Base-by-base conservation (phyloP, 2,888 invertebrate genomes). In the Charanyca ferruginea region DNA sequence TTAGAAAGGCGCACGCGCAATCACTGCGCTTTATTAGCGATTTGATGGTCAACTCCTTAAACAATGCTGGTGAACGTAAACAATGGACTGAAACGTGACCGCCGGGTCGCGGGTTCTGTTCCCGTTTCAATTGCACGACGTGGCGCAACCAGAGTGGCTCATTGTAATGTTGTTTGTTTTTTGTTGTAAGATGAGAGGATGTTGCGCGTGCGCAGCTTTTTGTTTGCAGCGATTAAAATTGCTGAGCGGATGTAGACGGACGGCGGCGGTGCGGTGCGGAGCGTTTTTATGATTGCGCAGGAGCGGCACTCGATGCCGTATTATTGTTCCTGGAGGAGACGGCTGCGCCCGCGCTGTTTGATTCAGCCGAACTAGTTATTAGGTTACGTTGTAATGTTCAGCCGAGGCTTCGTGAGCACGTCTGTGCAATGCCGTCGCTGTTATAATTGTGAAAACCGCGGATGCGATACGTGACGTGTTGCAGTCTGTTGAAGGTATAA, bases 71-170 rank as follows among this genome's bases (percentile, higher is more conserved):
- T 65, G 81, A 73, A 77, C 70, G 83, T 81, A 83, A 88, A 90
- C 90, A 90, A 91, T 88, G 81, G 83, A 66, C 65, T 85, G 89
- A 83, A 90, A 90, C 88, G 87, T 89, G 90, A 90, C 85, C 89
- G 83, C 58, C 61, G 73, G 79, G 79, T 77, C 79, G 73, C 79
- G 76, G 79, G 77, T 76, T 79, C 83, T 68, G 83, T 85, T 85
- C 82, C 80, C 83, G 85, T 81, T 85, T 58, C 79, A 62, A 81
- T 79, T 79, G 70, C 79, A 79, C 78, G 79, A 83, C 67, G 75
- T 70, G 79, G 74, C 74, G 73, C 83, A 71, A 71, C 32, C 75
- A 59, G 69, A 62, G 55, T 77, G 77, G 66, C 72, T 66, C 75
- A 59, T 77, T 77, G 74, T 77, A 77, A 74, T 61, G 52, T 74